These are phyloP conservation scores for Nesogale talazaci DNA, from an alignment of 2,113 vertebrate species.

Conservation along the genomic window DNA sequence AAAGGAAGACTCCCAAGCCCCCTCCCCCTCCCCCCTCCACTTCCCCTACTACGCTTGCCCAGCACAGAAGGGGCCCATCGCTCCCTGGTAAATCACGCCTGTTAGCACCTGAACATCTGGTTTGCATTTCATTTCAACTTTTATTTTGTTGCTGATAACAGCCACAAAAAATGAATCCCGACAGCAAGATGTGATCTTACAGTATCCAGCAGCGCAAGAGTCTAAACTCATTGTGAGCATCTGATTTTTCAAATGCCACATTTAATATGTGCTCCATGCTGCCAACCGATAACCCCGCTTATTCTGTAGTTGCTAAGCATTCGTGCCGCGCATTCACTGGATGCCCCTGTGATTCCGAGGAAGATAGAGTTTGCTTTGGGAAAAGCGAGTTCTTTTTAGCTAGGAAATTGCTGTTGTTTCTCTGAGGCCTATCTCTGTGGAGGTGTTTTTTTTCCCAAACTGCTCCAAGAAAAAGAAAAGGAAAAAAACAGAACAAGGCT, in stretches of 20 bases:
- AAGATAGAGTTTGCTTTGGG: slow-evolving; percentile 77
- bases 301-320: slow-evolving; percentile 83
- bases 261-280: slow-evolving; percentile 82
- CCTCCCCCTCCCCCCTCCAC: too few species aligned
- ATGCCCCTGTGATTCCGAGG: slow-evolving; percentile 78
- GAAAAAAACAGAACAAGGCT: slow-evolving; percentile 66
- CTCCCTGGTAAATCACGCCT: slow-evolving; percentile 75
- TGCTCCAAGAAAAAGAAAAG: slow-evolving; percentile 64
- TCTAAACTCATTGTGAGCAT: slow-evolving; percentile 86
- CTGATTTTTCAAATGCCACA: slow-evolving; percentile 82
- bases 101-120: slow-evolving; percentile 86
- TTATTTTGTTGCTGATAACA: slow-evolving; percentile 84
- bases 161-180: slow-evolving; percentile 82
- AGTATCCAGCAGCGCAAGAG: slow-evolving; percentile 85
- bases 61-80: slow-evolving; percentile 83
- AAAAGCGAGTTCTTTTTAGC: slow-evolving; percentile 60
- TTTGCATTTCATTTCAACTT: slow-evolving; percentile 81
- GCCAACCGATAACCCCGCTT: slow-evolving; percentile 76
- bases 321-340: slow-evolving; percentile 77
- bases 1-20: not conserved
- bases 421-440: slow-evolving; percentile 63
- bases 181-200: slow-evolving; percentile 86
- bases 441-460: slow-evolving; percentile 78
- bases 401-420: slow-evolving; percentile 48
- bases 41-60: slow-evolving; percentile 34